Evolutionary conservation across 2,113 vertebrate species (phyloP), one percentile per base, ranked within the genome.

Genomic region (Notothenia rossii): DNA sequence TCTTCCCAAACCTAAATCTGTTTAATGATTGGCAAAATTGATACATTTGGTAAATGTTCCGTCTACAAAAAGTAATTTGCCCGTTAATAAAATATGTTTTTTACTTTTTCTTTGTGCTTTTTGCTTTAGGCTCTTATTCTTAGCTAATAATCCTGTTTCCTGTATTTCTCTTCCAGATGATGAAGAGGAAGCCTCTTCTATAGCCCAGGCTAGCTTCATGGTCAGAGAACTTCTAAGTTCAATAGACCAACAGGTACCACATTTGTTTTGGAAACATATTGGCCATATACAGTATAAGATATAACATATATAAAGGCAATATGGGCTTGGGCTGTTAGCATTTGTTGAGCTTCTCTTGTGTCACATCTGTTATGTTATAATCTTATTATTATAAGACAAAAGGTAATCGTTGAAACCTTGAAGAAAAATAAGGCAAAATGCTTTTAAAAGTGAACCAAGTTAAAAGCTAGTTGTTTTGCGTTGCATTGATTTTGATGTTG

Each of bases 181-280:
- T 7, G 96, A 96, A 18, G 96, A 95, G 1, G 97, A 98, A 36
- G 92, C 86, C 0, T 88, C 86, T 0, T 94, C 93, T 58, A 79
- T 98, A 78, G 88, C 90, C 0, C 79, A 92, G 0, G 94, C 96
- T 0, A 90, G 98, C 66, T 80, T 59, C 0, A 76, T 95, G 78
- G 86, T 97, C 82, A 95, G 96, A 90, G 96, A 97, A 71, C 83
- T 98, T 67, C 94, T 99, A 1, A 94, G 92, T 18, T 91, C 95
- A 1, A 93, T 98, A 70, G 96, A 98, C 51, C 96, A 96, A 85
- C 97, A 98, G 72, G 97, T 98, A 75, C 15, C 3, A 63, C 46
- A 66, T 2, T 18, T 25, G 60, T 3, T 10, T 2, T 43, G 8
- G 22, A 0, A 20, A 29, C 29, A 29, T 29, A 29, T 29, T 29